Percentiles rank a stretch among this genome's conserved stretches.
phyloP scores from a whole-genome alignment of 1,140 invertebrate species.

The Papilio dardanus region DNA sequence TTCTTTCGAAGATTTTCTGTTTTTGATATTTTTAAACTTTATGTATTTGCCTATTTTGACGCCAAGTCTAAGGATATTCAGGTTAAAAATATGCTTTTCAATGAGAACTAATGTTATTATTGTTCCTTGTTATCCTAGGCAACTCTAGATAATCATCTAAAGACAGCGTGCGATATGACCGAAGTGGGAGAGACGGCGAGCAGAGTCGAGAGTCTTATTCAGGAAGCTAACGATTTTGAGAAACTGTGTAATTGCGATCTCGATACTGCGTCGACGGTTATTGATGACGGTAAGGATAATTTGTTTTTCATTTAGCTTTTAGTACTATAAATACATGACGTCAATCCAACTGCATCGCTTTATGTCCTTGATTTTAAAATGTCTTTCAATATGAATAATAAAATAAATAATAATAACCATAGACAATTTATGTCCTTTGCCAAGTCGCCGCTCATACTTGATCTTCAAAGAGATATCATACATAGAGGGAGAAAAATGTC shows the following conservation, averaged over 20 bases:
- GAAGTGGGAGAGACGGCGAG: slow-evolving; percentile 93
- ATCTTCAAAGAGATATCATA: too few species aligned
- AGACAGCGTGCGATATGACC: slow-evolving; percentile 90
- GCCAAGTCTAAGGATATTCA: too few species aligned
- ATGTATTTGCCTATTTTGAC: background rate
- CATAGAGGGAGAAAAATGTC: too few species aligned
- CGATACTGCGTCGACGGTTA: slow-evolving; percentile 90
- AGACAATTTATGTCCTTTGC: too few species aligned
- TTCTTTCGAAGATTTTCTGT: background rate
- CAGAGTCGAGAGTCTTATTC: slow-evolving; percentile 89
- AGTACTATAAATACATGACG: background rate
- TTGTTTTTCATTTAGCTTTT: slow-evolving; percentile 23
- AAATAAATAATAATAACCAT: too few species aligned
- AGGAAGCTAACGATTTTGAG: slow-evolving; percentile 90
- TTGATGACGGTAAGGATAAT: slow-evolving; percentile 84
- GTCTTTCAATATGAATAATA: too few species aligned
- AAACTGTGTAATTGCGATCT: slow-evolving; percentile 90
- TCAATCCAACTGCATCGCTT: too few species aligned
- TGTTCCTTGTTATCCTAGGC: slow-evolving; percentile 70
- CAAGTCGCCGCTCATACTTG: too few species aligned
- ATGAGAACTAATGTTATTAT: slow-evolving; percentile 14
- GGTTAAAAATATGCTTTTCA: background rate
- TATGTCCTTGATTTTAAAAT: too few species aligned
- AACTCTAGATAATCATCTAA: slow-evolving; percentile 88
- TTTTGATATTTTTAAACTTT: background rate